Evolutionary conservation across 2,888 invertebrate species (phyloP).

Genomic region (Mylabris sibirica): DNA sequence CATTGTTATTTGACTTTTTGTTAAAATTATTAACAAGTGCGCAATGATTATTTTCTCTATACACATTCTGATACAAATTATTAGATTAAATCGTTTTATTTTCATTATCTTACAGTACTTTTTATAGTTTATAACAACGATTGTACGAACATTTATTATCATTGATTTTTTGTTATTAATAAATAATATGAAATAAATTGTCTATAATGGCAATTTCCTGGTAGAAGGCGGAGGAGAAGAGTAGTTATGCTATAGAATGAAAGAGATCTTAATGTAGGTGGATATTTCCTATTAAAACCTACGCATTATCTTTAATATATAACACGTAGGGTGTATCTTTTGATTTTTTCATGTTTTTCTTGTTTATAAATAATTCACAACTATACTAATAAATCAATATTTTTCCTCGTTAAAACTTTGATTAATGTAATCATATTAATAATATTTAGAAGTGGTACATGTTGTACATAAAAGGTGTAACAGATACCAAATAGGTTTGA

Average conservation of each 20-base stretch:
- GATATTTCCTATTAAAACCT: slow-evolving; percentile 5
- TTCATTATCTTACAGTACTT: not conserved
- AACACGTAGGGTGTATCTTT: not conserved
- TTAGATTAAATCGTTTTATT: not conserved
- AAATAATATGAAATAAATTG: not conserved
- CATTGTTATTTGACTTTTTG: too few relatives aligned
- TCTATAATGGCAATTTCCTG: not conserved
- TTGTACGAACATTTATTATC: not conserved
- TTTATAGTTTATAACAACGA: not conserved
- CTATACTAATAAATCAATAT: not conserved
- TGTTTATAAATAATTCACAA: not conserved
- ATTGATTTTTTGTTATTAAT: not conserved
- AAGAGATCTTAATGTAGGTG: not conserved
- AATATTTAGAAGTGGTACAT: too few relatives aligned
- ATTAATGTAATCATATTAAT: not conserved
- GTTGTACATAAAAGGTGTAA: not conserved
- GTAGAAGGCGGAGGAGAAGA: not conserved
- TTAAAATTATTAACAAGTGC: not conserved
- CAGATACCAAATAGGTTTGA: not conserved
- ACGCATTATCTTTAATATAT: not conserved
- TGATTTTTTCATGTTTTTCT: not conserved
- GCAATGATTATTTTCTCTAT: not conserved
- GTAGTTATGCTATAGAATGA: not conserved
- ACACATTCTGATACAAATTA: not conserved
- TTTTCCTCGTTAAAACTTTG: not conserved